Percentiles rank a stretch among this genome's conserved stretches.
Conservation (phyloP, 2,113 vertebrate species). For the Trichechus manatus region DNA sequence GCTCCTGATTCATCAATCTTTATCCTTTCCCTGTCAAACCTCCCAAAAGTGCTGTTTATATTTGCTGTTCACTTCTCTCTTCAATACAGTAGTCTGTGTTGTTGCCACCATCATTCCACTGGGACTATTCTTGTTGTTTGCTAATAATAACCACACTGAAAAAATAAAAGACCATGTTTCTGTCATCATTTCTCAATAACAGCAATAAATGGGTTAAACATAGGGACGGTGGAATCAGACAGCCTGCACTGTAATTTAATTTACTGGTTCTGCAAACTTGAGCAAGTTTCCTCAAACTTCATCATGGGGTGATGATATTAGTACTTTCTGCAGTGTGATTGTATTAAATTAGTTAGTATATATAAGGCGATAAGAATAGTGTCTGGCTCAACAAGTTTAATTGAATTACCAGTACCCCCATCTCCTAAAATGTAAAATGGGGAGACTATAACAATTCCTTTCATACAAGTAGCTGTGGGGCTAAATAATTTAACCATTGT, state of each 20-base stretch:
- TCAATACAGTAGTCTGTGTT: not conserved
- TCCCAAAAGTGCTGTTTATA: not conserved
- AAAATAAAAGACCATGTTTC: not conserved
- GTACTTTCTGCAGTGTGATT: not conserved
- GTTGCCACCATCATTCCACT: not conserved
- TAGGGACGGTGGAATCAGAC: not conserved
- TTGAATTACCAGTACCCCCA: not conserved
- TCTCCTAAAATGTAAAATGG: not conserved
- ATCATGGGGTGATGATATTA: not conserved
- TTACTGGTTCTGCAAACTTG: not conserved
- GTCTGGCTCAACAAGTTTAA: not conserved
- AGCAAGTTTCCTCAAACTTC: not conserved
- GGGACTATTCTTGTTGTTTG: not conserved
- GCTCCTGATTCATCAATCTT: not conserved
- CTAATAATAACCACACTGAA: too few relatives aligned
- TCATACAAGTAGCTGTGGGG: not conserved
- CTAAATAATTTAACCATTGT: not conserved
- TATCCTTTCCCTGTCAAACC: rapidly evolving
- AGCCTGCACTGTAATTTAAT: not conserved
- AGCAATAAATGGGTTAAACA: rapidly evolving
- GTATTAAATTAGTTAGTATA: not conserved
- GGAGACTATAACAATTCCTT: not conserved
- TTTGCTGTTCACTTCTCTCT: not conserved
- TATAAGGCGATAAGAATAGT: not conserved
- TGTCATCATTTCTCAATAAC: not conserved